Base-by-base conservation (phyloP, 2,113 vertebrate genomes). In the Solea solea region DNA sequence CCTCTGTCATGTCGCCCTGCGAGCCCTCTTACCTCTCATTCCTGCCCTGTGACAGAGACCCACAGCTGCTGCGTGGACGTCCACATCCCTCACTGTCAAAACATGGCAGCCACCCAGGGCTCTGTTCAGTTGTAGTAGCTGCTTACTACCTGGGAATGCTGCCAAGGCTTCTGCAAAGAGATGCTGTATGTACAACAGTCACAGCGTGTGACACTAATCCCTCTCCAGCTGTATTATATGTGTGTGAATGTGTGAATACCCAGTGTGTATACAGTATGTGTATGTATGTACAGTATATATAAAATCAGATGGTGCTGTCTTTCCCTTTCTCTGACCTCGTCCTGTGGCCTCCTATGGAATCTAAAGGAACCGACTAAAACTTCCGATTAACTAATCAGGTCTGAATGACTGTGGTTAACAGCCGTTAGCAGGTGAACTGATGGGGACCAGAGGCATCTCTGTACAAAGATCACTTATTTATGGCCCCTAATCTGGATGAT, bases 51-150 rank as follows among this genome's bases (percentile, higher is more conserved):
- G 92, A 92, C 88, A 78, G 84, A 88, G 74, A 76, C 82, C 79
- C 86, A 85, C 92, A 91, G 90, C 93, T 93, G 92, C 87, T 73
- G 78, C 65, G 1, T 42, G 82, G 61, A 77, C 40, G 28, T 74
- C 84, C 77, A 75, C 71, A 84, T 87, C 84, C 69, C 79, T 90
- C 89, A 86, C 79, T 88, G 89, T 87, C 86, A 80, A 78, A 87
- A 72, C 69, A 73, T 86, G 88, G 89, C 82, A 78, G 27, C 52
- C 21, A 27, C 74, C 86, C 87, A 85, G 76, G 54, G 60, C 74
- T 64, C 68, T 68, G 60, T 48, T 68, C 82, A 55, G 74, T 78
- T 81, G 84, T 80, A 85, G 85, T 80, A 78, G 82, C 70, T 75
- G 72, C 86, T 72, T 72, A 73, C 83, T 72, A 78, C 70, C 78